Evolutionary conservation across 1,140 invertebrate genomes (phyloP).

Genomic region (Bombus sibiricus): DNA sequence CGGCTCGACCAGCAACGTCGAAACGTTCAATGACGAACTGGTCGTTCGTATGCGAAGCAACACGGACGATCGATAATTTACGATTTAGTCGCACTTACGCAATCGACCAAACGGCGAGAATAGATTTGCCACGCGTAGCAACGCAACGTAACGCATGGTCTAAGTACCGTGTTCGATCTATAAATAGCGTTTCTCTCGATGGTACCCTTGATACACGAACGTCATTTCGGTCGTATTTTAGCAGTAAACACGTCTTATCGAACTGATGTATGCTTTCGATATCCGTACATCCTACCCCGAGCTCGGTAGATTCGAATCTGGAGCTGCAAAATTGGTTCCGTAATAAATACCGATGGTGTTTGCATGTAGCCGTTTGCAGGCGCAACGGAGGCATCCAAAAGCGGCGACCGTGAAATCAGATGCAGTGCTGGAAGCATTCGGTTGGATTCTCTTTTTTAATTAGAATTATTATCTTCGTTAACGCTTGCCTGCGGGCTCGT

Average conservation of each 20-base stretch:
- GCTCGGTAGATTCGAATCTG: no score
- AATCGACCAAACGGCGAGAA: background rate
- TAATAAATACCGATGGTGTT: background rate
- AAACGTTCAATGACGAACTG: no score
- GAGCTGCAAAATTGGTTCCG: background rate
- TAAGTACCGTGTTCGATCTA: background rate
- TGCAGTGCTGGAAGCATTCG: slow-evolving; percentile 18
- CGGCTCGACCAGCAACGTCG: no score
- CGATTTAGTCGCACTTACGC: background rate
- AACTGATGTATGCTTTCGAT: no score
- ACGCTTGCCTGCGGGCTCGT: background rate
- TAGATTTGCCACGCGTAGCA: background rate
- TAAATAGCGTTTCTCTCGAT: background rate
- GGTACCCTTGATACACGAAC: background rate
- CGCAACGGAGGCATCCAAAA: background rate
- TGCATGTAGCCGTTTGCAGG: background rate
- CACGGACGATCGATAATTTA: background rate
- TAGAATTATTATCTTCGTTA: slow-evolving; percentile 28
- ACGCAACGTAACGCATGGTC: background rate
- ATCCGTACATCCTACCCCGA: no score
- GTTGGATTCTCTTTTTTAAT: slow-evolving; percentile 41
- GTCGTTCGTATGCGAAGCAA: no score
- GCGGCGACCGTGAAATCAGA: slow-evolving; percentile 40
- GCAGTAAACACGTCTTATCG: no score
- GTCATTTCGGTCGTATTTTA: no score